Evolutionary conservation across 2,797 vertebrate genomes (phyloP), one percentile per base, ranked within the genome.

Genomic region (Paguma larvata): DNA sequence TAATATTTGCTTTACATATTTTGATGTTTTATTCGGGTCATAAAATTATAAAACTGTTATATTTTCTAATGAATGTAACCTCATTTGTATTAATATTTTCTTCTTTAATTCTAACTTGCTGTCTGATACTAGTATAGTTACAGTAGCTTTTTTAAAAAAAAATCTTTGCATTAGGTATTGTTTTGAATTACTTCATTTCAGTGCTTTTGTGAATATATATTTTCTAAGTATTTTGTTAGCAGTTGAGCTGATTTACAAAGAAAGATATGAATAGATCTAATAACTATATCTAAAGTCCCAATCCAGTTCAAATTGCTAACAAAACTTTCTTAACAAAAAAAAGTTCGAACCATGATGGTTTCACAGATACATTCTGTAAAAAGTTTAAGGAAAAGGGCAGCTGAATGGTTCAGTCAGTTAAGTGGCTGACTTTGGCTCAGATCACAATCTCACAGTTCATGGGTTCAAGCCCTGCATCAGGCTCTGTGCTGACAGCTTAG

Each of bases 151-250:
- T 79, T 21, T 63, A n/a, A 23, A 73, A 63, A 30, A 18, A 63
- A 32, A 25, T 25, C 83, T 85, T 63, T 79, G 21, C 25, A 21
- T 89, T 30, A 82, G 89, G 51, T 90, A 77, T 1, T 51, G 0
- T 82, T 95, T 91, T 77, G 82, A 82, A 72, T 65, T 25, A 80
- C 13, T 83, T 89, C 63, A 95, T 41, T 70, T 62, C 14, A 46
- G 23, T 21, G 8, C 80, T 75, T 2, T 38, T 75, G 2, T 70
- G 53, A 93, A 5, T 73, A 11, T 72, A 82, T 2, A 34, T 80
- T 92, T 93, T 73, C 30, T 59, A 11, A 91, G 3, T 4, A 41
- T 65, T 86, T 93, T 59, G 30, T 63, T 86, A 73, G 21, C 16
- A 41, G 3, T 34, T 93, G 94, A 93, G 27, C 11, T 78, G 27